Base-by-base conservation (phyloP, 2,888 invertebrate species). In the Kuschelorhynchus macadamiae region DNA sequence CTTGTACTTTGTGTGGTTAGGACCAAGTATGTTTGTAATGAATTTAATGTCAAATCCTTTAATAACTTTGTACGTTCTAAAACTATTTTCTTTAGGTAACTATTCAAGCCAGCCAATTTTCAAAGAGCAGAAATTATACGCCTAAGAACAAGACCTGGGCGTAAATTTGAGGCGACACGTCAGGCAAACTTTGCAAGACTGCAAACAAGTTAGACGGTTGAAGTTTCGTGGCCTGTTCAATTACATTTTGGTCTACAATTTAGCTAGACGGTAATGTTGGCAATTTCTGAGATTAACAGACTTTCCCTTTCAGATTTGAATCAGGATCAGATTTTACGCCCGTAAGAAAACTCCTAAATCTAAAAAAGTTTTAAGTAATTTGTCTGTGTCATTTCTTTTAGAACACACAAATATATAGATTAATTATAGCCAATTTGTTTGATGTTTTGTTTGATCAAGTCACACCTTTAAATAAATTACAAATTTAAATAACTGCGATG, bases 131-230 rank as follows among this genome's bases (percentile, higher is more conserved):
- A 42, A 42, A 42, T 42, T 42, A 42, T 14, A 42, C 42, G 42
- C 3, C 16, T 12, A 14, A 42, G 42, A 42, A 42, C 16, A 42
- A 42, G 14, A 42, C 42, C 42, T 12, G 42, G 42, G 42, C 42
- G 42, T 42, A 42, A 42, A 42, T 16, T 42, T 17, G 14, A 17
- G 14, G 42, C 42, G 42, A 42, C 42, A 42, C 42, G 42, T 42
- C 42, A 42, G 11, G 42, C 42, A 42, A 42, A 42, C 42, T 42
- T 42, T 2, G 42, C 16, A 42, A 42, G 42, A 42, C 42, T 42
- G 42, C 42, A 42, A 42, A 42, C 42, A 42, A 42, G 42, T 42
- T n/a, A n/a, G n/a, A n/a, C n/a, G n/a, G n/a, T n/a, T 42, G 42
- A 11, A 42, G 42, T 42, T 42, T 42, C 42, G 42, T 42, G 42